Base-by-base conservation (phyloP, 2,797 vertebrate genomes). In the Natrix natrix region DNA sequence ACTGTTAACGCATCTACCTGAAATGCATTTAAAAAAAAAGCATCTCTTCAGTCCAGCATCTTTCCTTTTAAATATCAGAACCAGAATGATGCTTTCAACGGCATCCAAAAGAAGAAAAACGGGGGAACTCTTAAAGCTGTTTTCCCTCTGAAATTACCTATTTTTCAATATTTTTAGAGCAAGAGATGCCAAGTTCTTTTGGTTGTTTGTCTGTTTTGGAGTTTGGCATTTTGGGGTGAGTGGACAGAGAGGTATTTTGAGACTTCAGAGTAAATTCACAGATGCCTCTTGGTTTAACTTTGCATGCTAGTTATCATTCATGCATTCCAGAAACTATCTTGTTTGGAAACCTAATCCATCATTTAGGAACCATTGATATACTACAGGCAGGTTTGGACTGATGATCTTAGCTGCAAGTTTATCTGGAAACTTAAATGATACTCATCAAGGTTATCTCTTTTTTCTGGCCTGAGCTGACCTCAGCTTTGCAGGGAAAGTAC, bases 301-400 rank as follows among this genome's bases (percentile, higher is more conserved):
- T n/a, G 24, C 20, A 48, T 61, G 20, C n/a, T 59, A 78, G 55
- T 91, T 56, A 52, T 37, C 26, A 22, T 90, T 63, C 20, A 74
- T 43, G 43, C 32, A 54, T 86, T 91, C 37, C 86, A 91, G 55
- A 83, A 43, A n/a, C 43, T 88, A 24, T 63, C 13, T 10, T 28
- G 54, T 69, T 83, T 52, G 60, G 22, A 63, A 32, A 83, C 57
- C 66, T 55, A 91, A 93, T 93, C 57, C 57, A 93, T 93, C 93
- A 93, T 89, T 56, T 91, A 66, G 28, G 24, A 37, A 88, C 55
- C 86, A 37, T 52, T 89, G 90, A 89, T 32, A 61, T 24, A 37
- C 61, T 86, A 13, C n/a, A 63, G 57, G 52, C 37, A 89, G 52
- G 59, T 43, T 89, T 93, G 48, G 26, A 5, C 16, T 89, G 24